phyloP scores from a whole-genome alignment of 2,888 invertebrate genomes.

The Oligia strigilis region DNA sequence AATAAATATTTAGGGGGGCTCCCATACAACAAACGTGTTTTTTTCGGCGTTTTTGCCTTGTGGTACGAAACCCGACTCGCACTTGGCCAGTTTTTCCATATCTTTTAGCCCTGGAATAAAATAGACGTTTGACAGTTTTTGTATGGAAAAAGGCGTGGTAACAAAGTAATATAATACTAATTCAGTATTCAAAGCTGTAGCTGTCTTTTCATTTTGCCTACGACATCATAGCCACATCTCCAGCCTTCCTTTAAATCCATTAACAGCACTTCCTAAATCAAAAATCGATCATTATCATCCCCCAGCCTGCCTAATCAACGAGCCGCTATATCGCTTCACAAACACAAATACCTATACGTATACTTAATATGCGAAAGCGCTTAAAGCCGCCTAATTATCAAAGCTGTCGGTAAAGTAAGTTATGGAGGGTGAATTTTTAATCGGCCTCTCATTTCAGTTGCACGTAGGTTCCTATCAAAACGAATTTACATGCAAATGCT shows the following conservation, averaged over 20 bases:
- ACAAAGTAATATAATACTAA: background rate
- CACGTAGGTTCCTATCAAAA: conserved; percentile 68
- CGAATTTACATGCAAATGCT: conserved; percentile 71
- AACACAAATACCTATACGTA: conserved; percentile 45
- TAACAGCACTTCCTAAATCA: conserved; percentile 36
- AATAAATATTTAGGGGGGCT: too few relatives aligned
- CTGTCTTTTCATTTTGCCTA: background rate
- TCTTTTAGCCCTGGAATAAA: background rate
- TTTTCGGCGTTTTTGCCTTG: too few relatives aligned
- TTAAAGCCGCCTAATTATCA: conserved; percentile 75
- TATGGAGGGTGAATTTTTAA: conserved; percentile 78
- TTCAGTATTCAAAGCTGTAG: too few relatives aligned
- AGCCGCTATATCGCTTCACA: conserved; percentile 39
- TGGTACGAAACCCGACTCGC: too few relatives aligned
- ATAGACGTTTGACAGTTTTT: background rate
- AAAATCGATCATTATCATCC: conserved; percentile 55
- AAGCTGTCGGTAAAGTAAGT: conserved; percentile 73
- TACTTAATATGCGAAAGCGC: conserved; percentile 67
- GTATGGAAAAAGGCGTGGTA: background rate
- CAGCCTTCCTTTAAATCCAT: conserved; percentile 18
- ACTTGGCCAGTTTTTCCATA: too few relatives aligned
- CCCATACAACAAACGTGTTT: too few relatives aligned
- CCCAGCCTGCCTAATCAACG: conserved; percentile 46
- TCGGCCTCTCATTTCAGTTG: conserved; percentile 71
- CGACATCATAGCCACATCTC: background rate